These are phyloP conservation scores for Hypomecis atomaria DNA, from an alignment of 2,888 invertebrate genomes.

Conservation along the genomic window DNA sequence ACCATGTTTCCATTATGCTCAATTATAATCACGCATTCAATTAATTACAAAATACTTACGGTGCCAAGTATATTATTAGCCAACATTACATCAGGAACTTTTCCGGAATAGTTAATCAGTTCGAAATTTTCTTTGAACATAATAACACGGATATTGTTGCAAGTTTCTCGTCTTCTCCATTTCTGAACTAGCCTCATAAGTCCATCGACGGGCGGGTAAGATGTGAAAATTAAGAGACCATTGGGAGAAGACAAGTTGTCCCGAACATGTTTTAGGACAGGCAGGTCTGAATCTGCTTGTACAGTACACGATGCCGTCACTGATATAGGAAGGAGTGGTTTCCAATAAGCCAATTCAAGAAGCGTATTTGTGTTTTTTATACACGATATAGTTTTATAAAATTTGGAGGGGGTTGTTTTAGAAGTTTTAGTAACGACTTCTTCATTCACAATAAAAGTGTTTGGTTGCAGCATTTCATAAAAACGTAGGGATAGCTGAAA, in stretches of 20 bases:
- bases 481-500: background rate
- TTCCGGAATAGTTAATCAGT: constrained; percentile 13
- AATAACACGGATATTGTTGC: constrained; percentile 44
- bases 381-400: constrained; percentile 4
- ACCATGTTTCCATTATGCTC: no score
- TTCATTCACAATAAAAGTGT: constrained; percentile 11
- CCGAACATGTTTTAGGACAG: constrained; percentile 38
- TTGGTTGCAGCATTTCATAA: background rate
- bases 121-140: constrained; percentile 37
- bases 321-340: background rate
- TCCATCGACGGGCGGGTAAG: constrained; percentile 44
- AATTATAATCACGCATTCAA: background rate
- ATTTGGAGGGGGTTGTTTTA: background rate
- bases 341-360: constrained; percentile 10
- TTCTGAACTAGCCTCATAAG: constrained; percentile 44
- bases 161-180: constrained; percentile 45
- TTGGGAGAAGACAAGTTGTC: constrained; percentile 34
- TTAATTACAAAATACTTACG: constrained; percentile 37
- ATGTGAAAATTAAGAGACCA: constrained; percentile 44
- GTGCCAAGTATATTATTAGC: constrained; percentile 43
- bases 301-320: constrained; percentile 2
- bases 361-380: background rate
- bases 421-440: background rate
- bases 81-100: constrained; percentile 38
- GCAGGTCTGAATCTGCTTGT: constrained; percentile 36